Percentiles rank a stretch among this genome's conserved stretches.
Evolutionary conservation across 2,888 invertebrate species (phyloP).

Genomic region (Heliconius ethilla): DNA sequence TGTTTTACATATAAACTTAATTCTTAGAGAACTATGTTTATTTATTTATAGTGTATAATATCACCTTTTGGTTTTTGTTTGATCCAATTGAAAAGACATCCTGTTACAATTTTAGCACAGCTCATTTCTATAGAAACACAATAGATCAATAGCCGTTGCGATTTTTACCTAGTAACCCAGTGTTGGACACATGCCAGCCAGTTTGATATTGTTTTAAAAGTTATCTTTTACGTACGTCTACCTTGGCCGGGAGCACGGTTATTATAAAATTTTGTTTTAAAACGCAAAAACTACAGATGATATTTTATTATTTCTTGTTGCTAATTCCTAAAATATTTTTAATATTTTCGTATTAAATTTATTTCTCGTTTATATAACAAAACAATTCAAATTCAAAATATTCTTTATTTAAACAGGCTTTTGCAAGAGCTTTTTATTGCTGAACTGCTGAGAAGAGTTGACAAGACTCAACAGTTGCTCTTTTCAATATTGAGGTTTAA

Average conservation of each 20-base stretch:
- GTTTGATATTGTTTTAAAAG: constrained; percentile 33
- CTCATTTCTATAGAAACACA: constrained; percentile 43
- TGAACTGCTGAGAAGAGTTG: no score
- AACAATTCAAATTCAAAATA: no score
- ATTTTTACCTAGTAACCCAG: constrained; percentile 35
- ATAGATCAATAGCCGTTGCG: constrained; percentile 38
- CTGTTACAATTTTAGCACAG: constrained; percentile 38
- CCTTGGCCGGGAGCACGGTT: not conserved
- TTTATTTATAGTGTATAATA: constrained; percentile 16
- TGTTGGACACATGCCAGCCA: constrained; percentile 36
- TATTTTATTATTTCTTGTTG: not conserved
- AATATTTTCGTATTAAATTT: not conserved
- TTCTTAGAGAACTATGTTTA: constrained; percentile 10
- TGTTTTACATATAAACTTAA: not conserved
- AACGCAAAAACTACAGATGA: not conserved
- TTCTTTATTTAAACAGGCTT: no score
- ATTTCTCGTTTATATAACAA: no score
- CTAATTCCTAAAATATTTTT: not conserved
- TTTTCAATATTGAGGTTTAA: no score
- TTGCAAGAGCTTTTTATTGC: no score
- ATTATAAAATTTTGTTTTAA: not conserved
- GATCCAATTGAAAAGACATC: constrained; percentile 33
- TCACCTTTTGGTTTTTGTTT: no score
- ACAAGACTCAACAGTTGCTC: no score
- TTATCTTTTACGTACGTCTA: constrained; percentile 21